Percentiles rank a stretch among this genome's conserved stretches.
These are phyloP conservation scores for Anas platyrhynchos DNA, from an alignment of 2,113 vertebrate species.

Conservation along the genomic window DNA sequence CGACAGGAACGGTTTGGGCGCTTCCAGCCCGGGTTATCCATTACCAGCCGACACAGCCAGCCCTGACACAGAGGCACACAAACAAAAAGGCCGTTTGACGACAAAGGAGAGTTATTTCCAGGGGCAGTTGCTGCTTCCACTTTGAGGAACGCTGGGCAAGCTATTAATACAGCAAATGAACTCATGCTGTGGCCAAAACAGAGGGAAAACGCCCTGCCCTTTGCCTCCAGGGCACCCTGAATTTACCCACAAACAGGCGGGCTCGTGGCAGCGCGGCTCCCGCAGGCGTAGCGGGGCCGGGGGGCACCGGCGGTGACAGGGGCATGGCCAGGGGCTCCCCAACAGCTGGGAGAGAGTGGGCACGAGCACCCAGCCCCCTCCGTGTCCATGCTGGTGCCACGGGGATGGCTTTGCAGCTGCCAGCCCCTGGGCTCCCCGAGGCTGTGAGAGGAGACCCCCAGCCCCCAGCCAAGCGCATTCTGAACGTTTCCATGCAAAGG, in stretches of 20 bases:
- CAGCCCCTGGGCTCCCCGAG: too few species aligned
- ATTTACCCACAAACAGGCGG: background rate
- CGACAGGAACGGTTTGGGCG: background rate
- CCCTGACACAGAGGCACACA: background rate
- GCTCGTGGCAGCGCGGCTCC: too few species aligned
- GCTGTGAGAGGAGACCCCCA: background rate
- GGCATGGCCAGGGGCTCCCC: too few species aligned
- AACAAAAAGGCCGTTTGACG: background rate
- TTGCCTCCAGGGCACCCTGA: background rate
- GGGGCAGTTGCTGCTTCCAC: background rate
- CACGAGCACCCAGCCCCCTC: too few species aligned
- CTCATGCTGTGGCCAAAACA: background rate
- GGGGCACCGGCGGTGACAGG: too few species aligned
- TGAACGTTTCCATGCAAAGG: background rate
- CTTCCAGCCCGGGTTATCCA: accelerated
- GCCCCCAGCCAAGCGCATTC: background rate
- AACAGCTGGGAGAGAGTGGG: too few species aligned
- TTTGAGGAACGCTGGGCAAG: background rate
- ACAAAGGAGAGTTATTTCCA: background rate
- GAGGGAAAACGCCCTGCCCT: background rate
- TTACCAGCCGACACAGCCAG: background rate
- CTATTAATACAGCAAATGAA: background rate
- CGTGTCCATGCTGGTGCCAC: too few species aligned
- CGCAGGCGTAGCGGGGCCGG: too few species aligned
- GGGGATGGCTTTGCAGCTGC: too few species aligned